phyloP scores from a whole-genome alignment of 2,113 vertebrate genomes.

The Zosterops pallidus region DNA sequence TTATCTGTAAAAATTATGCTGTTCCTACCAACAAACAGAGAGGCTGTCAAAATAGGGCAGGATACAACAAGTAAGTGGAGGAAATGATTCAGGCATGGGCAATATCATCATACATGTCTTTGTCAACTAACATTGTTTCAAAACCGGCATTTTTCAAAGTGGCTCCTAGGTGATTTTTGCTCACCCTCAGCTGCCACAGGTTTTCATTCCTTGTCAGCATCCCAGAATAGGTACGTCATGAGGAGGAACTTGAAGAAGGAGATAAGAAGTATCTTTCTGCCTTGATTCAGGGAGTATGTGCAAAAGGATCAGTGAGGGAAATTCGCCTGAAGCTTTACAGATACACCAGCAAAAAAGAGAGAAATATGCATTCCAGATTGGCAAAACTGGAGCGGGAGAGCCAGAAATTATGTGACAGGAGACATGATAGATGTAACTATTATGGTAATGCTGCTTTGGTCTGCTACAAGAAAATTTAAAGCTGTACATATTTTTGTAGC shows the following conservation, averaged over 20 bases:
- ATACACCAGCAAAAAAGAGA: neutral
- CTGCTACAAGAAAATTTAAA: slow-evolving; percentile 38
- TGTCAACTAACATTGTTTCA: neutral
- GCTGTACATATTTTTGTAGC: slow-evolving; percentile 44
- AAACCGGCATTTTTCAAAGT: neutral
- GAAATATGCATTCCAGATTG: neutral
- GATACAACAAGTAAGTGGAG: neutral
- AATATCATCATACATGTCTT: neutral
- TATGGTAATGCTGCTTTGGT: slow-evolving; percentile 50
- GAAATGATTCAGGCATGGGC: neutral
- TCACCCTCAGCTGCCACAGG: neutral
- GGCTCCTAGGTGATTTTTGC: neutral
- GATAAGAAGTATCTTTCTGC: neutral
- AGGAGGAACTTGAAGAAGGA: neutral
- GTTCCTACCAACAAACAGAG: neutral
- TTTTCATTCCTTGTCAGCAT: neutral
- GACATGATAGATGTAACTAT: slow-evolving; percentile 29
- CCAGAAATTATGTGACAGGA: slow-evolving; percentile 21
- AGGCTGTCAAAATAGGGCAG: neutral
- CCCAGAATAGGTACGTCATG: neutral
- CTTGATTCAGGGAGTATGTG: neutral
- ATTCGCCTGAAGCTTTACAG: neutral
- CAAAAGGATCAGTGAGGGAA: neutral
- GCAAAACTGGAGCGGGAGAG: neutral
- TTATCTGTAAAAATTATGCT: neutral